phyloP scores from a whole-genome alignment of 2,888 invertebrate genomes.

The Matsumyia berberina region DNA sequence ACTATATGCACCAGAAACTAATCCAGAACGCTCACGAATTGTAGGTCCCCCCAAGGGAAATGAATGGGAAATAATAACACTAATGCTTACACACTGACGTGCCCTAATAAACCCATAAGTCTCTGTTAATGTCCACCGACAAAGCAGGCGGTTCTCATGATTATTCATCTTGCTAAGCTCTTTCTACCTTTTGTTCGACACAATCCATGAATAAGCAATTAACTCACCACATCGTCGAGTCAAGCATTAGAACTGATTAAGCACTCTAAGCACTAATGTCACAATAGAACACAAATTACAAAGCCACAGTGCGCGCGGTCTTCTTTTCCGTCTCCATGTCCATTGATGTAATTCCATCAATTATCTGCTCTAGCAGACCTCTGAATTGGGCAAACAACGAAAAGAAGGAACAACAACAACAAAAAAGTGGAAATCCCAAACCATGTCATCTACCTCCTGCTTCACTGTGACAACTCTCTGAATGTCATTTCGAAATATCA shows the following conservation, averaged over 20 bases:
- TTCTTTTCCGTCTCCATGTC: slow-evolving; percentile 12
- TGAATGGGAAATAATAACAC: no score
- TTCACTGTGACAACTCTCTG: background rate
- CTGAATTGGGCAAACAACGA: slow-evolving; percentile 42
- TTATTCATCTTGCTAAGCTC: slow-evolving; percentile 30
- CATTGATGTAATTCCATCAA: slow-evolving; percentile 48
- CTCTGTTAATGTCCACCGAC: slow-evolving; percentile 19
- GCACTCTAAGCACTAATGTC: slow-evolving; percentile 45
- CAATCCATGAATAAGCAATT: slow-evolving; percentile 60
- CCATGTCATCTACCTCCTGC: slow-evolving; percentile 47
- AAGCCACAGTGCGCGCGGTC: slow-evolving; percentile 2
- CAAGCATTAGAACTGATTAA: slow-evolving; percentile 52
- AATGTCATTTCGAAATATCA: slow-evolving; percentile 43
- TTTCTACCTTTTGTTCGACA: slow-evolving; percentile 21
- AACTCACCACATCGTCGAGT: background rate
- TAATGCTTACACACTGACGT: no score
- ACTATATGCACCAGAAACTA: no score
- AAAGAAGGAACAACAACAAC: no score
- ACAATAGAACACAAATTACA: slow-evolving; percentile 52
- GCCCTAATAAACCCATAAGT: no score
- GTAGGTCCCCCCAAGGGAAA: no score
- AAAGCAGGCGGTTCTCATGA: slow-evolving; percentile 30
- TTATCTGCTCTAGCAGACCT: slow-evolving; percentile 68
- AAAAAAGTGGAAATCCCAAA: slow-evolving; percentile 9
- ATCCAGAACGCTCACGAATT: no score